Evolutionary conservation across 23 tunicate species (phyloP).

Genomic region (Halocynthia roretzi): DNA sequence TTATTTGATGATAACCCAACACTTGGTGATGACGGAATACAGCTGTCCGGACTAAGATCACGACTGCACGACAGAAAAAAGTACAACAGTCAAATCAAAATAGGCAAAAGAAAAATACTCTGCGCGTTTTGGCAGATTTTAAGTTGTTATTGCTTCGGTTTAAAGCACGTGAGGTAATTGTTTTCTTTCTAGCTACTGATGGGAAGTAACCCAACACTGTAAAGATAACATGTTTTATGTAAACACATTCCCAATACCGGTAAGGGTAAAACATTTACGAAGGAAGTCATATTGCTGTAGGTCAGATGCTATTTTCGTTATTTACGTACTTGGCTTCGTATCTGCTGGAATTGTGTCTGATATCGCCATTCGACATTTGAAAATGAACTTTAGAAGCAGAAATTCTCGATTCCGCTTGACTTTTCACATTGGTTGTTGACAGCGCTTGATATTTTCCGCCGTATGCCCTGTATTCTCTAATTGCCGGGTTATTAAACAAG

Average conservation of each 20-base stretch:
- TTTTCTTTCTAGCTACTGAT: no score
- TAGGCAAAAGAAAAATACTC: not conserved
- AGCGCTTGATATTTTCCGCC: conserved; percentile 18
- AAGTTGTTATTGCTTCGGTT: no score
- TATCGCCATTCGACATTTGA: not conserved
- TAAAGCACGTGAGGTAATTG: no score
- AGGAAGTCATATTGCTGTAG: no score
- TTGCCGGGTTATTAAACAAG: not conserved
- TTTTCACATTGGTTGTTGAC: conserved; percentile 3
- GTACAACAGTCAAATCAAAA: not conserved
- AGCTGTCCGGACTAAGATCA: conserved; percentile 69
- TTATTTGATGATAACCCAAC: conserved; percentile 19
- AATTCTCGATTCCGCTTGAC: conserved; percentile 16
- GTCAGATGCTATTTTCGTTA: no score
- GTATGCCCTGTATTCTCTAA: conserved; percentile 15
- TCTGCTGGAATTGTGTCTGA: not conserved
- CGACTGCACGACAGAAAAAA: not conserved
- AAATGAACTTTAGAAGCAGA: conserved; percentile 28
- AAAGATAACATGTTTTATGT: no score
- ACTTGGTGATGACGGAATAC: conserved; percentile 66
- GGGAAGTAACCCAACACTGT: no score
- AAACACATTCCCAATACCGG: no score
- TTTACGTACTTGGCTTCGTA: no score
- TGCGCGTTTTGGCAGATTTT: no score
- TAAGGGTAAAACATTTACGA: no score